phyloP scores from a whole-genome alignment of 2,797 vertebrate species.

The Sphenopsis melanotis region DNA sequence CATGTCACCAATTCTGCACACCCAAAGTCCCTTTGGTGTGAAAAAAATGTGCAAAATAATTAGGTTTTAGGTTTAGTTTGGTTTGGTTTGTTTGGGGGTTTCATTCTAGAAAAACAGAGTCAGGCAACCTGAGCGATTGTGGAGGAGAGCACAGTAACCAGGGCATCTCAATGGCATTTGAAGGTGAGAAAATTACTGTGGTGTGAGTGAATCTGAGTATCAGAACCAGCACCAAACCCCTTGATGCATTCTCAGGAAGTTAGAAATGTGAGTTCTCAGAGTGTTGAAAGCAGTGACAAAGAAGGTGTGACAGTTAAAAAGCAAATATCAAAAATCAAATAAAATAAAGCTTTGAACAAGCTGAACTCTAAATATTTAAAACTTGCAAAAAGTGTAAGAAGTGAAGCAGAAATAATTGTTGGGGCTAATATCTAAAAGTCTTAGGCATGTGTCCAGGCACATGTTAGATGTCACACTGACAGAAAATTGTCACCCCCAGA shows the following conservation, averaged over 20 bases:
- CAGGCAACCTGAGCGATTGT: not conserved
- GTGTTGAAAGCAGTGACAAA: not conserved
- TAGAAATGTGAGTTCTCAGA: not conserved
- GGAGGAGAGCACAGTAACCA: not conserved
- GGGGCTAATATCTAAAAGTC: slow-evolving; percentile 2
- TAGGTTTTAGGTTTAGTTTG: not conserved
- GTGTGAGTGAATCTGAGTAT: not conserved
- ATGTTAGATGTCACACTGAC: not conserved
- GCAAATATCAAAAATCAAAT: not conserved
- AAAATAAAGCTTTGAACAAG: not conserved
- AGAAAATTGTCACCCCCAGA: not conserved
- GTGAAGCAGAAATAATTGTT: not conserved
- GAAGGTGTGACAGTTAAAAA: not conserved
- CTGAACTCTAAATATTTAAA: slow-evolving; percentile 36
- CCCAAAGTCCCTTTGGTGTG: not conserved
- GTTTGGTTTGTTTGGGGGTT: not conserved
- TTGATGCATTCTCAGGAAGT: not conserved
- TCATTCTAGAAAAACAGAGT: not conserved
- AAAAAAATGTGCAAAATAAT: not conserved
- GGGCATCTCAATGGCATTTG: not conserved
- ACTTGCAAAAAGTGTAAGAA: not conserved
- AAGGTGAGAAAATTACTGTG: not conserved
- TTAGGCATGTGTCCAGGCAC: not conserved
- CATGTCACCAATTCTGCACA: accelerated
- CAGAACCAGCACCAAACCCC: not conserved